Conservation (phyloP, 2,113 vertebrate species). For the Melanerpes formicivorus region DNA sequence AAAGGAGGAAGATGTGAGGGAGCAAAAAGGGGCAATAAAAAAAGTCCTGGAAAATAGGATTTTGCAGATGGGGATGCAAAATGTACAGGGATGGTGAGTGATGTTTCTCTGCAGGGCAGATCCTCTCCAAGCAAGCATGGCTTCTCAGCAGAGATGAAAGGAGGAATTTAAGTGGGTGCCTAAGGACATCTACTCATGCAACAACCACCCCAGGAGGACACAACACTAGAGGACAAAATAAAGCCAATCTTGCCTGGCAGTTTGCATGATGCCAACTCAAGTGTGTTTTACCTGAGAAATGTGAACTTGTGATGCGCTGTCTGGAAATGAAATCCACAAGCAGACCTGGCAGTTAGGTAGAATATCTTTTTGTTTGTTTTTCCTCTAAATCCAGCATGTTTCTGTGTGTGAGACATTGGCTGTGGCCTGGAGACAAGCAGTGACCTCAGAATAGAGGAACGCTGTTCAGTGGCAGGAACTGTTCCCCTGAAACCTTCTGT, state of each 20-base stretch:
- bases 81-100: background rate
- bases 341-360: background rate
- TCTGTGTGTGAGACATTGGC: background rate
- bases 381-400: background rate
- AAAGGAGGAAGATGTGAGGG: background rate
- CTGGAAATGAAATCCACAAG: background rate
- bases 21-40: background rate
- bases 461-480: background rate
- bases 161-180: background rate
- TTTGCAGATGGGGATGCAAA: background rate
- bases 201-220: background rate
- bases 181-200: background rate
- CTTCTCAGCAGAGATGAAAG: fast-evolving
- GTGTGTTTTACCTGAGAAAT: background rate
- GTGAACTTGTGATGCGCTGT: background rate
- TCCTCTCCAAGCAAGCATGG: background rate
- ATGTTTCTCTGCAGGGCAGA: background rate
- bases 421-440: background rate
- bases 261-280: background rate
- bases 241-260: no score
- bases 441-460: background rate
- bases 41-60: background rate
- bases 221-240: no score
- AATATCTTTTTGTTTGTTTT: background rate
- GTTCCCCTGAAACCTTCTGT: background rate